Percentiles rank a stretch among this genome's conserved stretches.
phyloP scores from a whole-genome alignment of 1,140 invertebrate species.

The Listronotus oregonensis region DNA sequence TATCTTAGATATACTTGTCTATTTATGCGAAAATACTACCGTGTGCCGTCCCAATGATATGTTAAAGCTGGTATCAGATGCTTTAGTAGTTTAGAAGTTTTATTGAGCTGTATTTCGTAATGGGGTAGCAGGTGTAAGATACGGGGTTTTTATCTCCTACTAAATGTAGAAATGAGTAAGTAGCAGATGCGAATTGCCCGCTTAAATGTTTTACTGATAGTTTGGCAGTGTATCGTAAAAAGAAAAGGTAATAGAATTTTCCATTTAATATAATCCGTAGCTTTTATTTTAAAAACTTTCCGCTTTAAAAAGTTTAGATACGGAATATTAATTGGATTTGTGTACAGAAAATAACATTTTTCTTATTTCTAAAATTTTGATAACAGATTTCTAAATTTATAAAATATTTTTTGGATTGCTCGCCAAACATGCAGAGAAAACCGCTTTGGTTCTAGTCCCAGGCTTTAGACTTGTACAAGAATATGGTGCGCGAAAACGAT shows the following conservation, averaged over 20 bases:
- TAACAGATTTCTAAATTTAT: too few species aligned
- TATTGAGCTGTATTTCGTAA: conserved; percentile 35
- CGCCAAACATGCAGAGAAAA: too few species aligned
- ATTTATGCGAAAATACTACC: conserved; percentile 21
- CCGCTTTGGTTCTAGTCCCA: too few species aligned
- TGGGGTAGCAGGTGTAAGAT: conserved; percentile 33
- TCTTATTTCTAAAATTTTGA: too few species aligned
- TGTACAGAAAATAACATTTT: too few species aligned
- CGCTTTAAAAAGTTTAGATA: too few species aligned
- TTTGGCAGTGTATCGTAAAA: not conserved
- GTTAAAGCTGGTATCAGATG: conserved; percentile 30
- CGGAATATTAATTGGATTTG: too few species aligned
- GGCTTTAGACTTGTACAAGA: too few species aligned
- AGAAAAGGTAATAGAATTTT: not conserved
- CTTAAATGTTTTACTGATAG: conserved; percentile 26
- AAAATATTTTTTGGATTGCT: too few species aligned
- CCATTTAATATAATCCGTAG: not conserved
- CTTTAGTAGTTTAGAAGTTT: conserved; percentile 26
- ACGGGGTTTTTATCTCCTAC: conserved; percentile 30
- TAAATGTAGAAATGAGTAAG: conserved; percentile 27
- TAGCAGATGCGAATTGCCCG: conserved; percentile 20
- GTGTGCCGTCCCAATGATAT: conserved; percentile 29
- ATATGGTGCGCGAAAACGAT: too few species aligned
- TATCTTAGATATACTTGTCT: conserved; percentile 20
- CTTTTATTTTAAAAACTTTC: too few species aligned